Conservation (phyloP, 1,140 invertebrate genomes). For the Drosophila asahinai region DNA sequence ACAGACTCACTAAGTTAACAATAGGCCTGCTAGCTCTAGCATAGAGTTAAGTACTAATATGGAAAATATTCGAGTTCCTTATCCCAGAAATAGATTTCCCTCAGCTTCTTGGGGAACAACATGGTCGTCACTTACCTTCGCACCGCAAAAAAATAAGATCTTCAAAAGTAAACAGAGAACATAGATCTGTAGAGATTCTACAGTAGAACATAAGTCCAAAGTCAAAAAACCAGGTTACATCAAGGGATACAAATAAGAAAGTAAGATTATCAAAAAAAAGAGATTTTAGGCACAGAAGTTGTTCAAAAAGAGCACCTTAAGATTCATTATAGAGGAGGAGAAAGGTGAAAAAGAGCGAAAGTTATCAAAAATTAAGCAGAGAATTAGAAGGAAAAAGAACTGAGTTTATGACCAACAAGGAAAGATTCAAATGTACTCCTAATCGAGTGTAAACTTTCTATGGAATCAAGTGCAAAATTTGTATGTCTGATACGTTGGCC, state of each 20-base stretch:
- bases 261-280: constrained; percentile 20
- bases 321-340: constrained; percentile 20
- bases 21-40: constrained; percentile 68
- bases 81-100: not conserved
- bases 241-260: constrained; percentile 1
- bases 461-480: constrained; percentile 29
- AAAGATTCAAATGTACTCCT: constrained; percentile 20
- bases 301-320: constrained; percentile 12
- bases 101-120: constrained; percentile 4
- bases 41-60: constrained; percentile 34
- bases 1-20: constrained; percentile 56
- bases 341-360: constrained; percentile 33
- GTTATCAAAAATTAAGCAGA: constrained; percentile 39
- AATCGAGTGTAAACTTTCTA: constrained; percentile 19
- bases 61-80: constrained; percentile 8
- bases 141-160: constrained; percentile 38
- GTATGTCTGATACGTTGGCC: constrained; percentile 40
- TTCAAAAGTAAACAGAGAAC: constrained; percentile 27
- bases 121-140: constrained; percentile 45
- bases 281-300: constrained; percentile 1
- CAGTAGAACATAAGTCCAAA: constrained; percentile 21
- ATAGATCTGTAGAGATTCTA: constrained; percentile 24
- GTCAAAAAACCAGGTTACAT: constrained; percentile 16
- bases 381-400: constrained; percentile 18
- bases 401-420: constrained; percentile 7